A percentile compares a stretch with the other conserved stretches of the same genome.
phyloP scores from a whole-genome alignment of 1,140 invertebrate species.

The Pogonus chalceus region DNA sequence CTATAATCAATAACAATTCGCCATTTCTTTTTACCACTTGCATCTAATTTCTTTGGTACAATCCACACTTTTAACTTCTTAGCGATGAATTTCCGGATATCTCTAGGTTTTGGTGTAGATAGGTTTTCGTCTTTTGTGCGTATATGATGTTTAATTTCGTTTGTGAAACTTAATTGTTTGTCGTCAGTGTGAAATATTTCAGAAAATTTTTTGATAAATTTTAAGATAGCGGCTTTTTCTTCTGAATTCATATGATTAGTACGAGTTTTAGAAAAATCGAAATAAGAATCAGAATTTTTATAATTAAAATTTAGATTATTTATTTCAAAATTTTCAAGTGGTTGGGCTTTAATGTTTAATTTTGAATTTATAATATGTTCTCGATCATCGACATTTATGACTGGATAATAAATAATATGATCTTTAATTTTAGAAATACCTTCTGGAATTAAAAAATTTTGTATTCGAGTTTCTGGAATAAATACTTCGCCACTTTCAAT shows the following conservation, averaged over 20 bases:
- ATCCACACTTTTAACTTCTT: constrained; percentile 10
- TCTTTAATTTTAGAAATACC: neutral
- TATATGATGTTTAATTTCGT: neutral
- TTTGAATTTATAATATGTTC: neutral
- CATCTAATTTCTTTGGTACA: constrained; percentile 26
- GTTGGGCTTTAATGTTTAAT: neutral
- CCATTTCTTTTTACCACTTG: neutral
- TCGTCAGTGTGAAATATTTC: neutral
- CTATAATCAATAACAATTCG: constrained; percentile 1
- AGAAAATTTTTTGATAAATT: neutral
- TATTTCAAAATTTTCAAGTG: neutral
- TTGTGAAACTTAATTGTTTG: neutral
- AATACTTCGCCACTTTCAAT: neutral
- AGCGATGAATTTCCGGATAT: neutral
- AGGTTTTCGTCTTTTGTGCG: neutral
- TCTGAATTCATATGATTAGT: neutral
- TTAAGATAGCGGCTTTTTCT: too few relatives aligned
- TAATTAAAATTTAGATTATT: neutral
- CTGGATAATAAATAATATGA: neutral
- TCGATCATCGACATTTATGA: neutral
- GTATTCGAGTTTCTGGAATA: neutral
- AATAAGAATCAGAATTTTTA: neutral
- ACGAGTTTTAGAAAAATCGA: neutral
- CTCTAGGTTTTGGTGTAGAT: neutral
- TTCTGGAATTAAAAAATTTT: neutral